phyloP scores from a whole-genome alignment of 2,113 vertebrate genomes.

The Cygnus buccinator region DNA sequence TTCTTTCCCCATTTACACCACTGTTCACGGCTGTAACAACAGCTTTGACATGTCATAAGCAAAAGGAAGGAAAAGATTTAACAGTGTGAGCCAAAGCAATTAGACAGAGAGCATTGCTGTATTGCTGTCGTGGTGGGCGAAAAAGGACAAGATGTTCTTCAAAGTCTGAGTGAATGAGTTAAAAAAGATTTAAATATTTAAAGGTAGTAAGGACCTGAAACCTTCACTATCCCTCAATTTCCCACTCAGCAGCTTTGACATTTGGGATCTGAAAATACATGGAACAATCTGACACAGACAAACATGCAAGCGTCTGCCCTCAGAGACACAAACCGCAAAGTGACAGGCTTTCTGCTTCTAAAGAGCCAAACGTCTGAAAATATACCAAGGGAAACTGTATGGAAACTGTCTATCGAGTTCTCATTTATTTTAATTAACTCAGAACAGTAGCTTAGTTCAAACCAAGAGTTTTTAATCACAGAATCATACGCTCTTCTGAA shows the following conservation, averaged over 20 bases:
- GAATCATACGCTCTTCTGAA: not conserved
- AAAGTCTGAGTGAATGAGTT: not conserved
- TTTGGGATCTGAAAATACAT: not conserved
- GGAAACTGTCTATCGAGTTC: not conserved
- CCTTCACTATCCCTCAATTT: not conserved
- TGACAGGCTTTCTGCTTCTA: not conserved
- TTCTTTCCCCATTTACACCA: fast-evolving
- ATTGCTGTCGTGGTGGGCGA: fast-evolving
- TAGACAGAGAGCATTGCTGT: not conserved
- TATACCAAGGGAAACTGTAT: not conserved
- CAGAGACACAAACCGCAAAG: not conserved
- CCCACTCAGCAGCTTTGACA: not conserved
- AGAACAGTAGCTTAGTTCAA: not conserved
- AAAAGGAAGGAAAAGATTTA: not conserved
- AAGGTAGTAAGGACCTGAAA: not conserved
- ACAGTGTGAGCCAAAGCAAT: not conserved
- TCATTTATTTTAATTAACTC: constrained; percentile 23
- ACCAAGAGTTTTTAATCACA: not conserved
- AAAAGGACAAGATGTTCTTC: not conserved
- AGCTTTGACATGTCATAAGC: not conserved
- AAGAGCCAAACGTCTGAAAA: not conserved
- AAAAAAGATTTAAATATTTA: not conserved
- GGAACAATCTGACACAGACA: not conserved
- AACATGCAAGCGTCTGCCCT: not conserved
- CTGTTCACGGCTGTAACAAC: not conserved